Percentiles rank a stretch among this genome's conserved stretches.
phyloP scores from a whole-genome alignment of 1,140 invertebrate species.

The Notospermus geniculatus region DNA sequence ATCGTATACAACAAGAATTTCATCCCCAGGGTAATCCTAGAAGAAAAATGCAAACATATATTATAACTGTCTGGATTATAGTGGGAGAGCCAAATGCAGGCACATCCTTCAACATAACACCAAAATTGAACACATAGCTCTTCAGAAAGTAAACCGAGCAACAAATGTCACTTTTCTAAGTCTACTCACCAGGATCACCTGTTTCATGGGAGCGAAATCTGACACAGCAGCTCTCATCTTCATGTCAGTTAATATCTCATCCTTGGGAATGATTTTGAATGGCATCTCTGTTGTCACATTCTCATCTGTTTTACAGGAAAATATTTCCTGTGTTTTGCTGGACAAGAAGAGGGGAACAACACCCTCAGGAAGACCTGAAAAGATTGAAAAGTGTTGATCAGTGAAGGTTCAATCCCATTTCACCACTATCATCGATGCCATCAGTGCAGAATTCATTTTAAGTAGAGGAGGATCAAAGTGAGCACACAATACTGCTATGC shows the following conservation, averaged over 20 bases:
- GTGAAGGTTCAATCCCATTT: too few species aligned
- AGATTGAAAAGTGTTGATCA: constrained; percentile 20
- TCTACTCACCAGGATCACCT: constrained; percentile 42
- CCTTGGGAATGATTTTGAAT: constrained; percentile 47
- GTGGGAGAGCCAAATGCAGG: too few species aligned
- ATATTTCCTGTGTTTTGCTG: constrained; percentile 50
- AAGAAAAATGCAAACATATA: too few species aligned
- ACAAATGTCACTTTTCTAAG: neutral
- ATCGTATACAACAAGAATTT: constrained; percentile 53
- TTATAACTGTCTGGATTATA: too few species aligned
- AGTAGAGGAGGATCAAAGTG: too few species aligned
- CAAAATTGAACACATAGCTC: too few species aligned
- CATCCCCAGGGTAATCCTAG: constrained; percentile 52
- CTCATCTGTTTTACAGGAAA: constrained; percentile 42
- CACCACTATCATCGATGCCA: too few species aligned
- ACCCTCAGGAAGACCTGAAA: constrained; percentile 44
- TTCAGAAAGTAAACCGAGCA: too few species aligned
- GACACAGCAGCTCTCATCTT: constrained; percentile 47
- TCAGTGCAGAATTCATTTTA: too few species aligned
- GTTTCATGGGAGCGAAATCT: constrained; percentile 52
- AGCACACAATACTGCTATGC: too few species aligned
- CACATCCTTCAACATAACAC: too few species aligned
- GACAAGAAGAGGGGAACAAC: constrained; percentile 50
- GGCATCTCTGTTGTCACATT: constrained; percentile 52
- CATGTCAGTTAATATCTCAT: constrained; percentile 52